Percentiles rank a stretch among this genome's conserved stretches.
phyloP scores from a whole-genome alignment of 2,888 invertebrate genomes.

The Cantharis rustica region DNA sequence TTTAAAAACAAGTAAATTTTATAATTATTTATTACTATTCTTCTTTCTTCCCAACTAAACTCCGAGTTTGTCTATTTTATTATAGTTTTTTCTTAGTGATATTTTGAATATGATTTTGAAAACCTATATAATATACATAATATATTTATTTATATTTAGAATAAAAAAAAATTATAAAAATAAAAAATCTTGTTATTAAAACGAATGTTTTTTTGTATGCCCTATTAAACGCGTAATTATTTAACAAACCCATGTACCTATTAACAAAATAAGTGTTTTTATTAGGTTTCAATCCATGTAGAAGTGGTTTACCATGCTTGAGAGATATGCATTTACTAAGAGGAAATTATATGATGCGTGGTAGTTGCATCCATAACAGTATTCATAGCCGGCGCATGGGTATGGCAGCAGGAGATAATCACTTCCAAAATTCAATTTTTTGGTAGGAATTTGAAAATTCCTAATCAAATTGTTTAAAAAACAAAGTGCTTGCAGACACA shows the following conservation, averaged over 20 bases:
- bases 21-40: neutral
- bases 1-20: neutral
- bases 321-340: slow-evolving; percentile 18
- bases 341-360: slow-evolving; percentile 27
- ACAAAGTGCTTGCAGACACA: slow-evolving; percentile 10
- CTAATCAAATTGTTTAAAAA: slow-evolving; percentile 5
- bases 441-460: slow-evolving; percentile 25
- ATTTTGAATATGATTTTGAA: neutral
- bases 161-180: neutral
- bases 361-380: neutral
- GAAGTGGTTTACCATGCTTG: slow-evolving; percentile 9
- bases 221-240: neutral
- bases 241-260: neutral
- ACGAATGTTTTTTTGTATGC: neutral
- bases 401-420: slow-evolving; percentile 52
- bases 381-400: slow-evolving; percentile 42
- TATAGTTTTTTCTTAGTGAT: neutral
- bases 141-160: neutral
- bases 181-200: neutral
- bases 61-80: neutral
- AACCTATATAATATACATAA: neutral
- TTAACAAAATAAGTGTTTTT: slow-evolving; percentile 2
- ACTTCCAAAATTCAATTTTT: slow-evolving; percentile 48
- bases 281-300: slow-evolving; percentile 20
- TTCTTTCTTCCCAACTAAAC: neutral